phyloP scores from a whole-genome alignment of 2,888 invertebrate genomes.

The Eristalinus sepulchralis region DNA sequence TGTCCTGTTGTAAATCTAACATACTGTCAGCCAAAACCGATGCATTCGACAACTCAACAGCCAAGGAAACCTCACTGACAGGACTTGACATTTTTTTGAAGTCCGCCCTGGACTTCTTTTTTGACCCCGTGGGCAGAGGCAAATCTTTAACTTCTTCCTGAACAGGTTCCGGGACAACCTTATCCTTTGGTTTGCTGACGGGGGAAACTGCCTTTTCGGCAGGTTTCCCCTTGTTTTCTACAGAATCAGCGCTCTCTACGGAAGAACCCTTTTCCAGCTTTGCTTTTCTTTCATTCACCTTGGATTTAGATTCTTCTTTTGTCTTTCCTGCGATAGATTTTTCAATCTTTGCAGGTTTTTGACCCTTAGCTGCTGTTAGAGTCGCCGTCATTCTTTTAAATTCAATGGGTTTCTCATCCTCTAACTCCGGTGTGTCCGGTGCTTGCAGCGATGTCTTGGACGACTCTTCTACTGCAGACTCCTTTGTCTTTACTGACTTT shows the following conservation, averaged over 20 bases:
- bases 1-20: constrained; percentile 47
- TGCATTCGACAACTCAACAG: constrained; percentile 64
- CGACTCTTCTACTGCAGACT: constrained; percentile 23
- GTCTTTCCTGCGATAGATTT: constrained; percentile 50
- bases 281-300: constrained; percentile 19
- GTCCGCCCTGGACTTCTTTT: constrained; percentile 22
- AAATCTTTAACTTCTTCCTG: constrained; percentile 2
- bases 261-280: constrained; percentile 35
- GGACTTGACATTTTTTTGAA: constrained; percentile 25
- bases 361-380: constrained; percentile 3
- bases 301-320: constrained; percentile 15
- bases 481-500: constrained; percentile 26
- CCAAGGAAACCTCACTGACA: constrained; percentile 46
- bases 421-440: constrained; percentile 18
- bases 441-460: constrained; percentile 58
- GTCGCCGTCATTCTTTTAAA: constrained; percentile 66
- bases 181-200: background rate
- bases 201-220: background rate
- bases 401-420: constrained; percentile 69
- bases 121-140: background rate
- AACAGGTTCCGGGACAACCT: background rate
- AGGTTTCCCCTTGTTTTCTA: constrained; percentile 4
- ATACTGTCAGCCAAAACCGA: constrained; percentile 68
- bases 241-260: constrained; percentile 24
- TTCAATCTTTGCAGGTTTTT: constrained; percentile 38